A percentile compares a stretch with the other conserved stretches of the same genome.
Evolutionary conservation across 1,140 invertebrate species (phyloP).

Genomic region (Trichonephila clavipes): DNA sequence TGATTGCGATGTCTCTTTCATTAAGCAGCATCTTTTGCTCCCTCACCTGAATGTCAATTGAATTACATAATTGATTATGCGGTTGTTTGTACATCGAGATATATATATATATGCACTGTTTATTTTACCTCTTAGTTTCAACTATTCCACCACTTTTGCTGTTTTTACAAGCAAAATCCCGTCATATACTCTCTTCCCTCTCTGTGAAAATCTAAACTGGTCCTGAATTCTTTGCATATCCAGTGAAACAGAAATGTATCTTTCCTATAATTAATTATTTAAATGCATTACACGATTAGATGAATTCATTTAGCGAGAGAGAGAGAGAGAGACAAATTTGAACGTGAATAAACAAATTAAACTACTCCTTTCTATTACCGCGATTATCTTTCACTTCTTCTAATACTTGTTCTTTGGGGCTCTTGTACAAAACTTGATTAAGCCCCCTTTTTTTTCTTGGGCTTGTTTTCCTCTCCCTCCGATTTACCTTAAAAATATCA

Average conservation of each 20-base stretch:
- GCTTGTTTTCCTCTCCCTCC: neutral
- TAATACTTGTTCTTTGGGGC: neutral
- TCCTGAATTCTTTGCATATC: constrained; percentile 4
- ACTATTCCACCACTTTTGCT: neutral
- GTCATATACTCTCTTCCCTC: neutral
- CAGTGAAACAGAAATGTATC: constrained; percentile 8
- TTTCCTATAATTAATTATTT: constrained; percentile 27
- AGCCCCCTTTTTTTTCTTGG: neutral
- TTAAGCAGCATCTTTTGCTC: neutral
- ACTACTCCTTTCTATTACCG: neutral
- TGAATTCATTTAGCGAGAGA: constrained; percentile 27
- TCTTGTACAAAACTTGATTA: neutral
- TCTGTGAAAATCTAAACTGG: neutral
- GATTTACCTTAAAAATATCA: constrained; percentile 49
- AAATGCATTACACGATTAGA: neutral
- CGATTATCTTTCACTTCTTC: neutral
- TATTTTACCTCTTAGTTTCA: neutral
- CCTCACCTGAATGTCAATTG: neutral
- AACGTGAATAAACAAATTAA: constrained; percentile 32
- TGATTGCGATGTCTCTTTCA: neutral
- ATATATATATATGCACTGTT: neutral
- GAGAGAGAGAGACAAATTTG: too few relatives aligned
- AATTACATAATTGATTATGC: constrained; percentile 15
- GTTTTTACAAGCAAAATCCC: neutral
- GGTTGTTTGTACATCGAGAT: constrained; percentile 15